Evolutionary conservation across 2,797 vertebrate genomes (phyloP).

Genomic region (Peromyscus melanophrys): DNA sequence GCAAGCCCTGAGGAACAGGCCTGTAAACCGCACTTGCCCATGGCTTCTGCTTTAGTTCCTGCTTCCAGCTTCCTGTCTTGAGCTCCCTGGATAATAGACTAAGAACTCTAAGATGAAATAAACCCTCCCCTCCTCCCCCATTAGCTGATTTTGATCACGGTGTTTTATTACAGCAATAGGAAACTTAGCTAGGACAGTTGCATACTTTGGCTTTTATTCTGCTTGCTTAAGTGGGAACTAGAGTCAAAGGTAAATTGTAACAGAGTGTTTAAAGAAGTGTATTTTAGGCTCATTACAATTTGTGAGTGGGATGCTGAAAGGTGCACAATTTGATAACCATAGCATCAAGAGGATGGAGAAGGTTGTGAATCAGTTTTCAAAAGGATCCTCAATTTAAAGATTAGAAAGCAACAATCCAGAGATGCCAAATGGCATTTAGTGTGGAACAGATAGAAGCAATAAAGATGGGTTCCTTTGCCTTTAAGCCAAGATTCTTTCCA

Average conservation of each 20-base stretch:
- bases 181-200: neutral
- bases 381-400: neutral
- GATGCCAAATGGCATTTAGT: neutral
- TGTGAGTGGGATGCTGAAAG: neutral
- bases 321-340: neutral
- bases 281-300: neutral
- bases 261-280: neutral
- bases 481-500: slow-evolving; percentile 33
- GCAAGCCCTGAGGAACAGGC: neutral
- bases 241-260: neutral
- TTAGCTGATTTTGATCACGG: neutral
- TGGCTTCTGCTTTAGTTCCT: neutral
- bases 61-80: neutral
- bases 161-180: neutral
- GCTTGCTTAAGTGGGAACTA: neutral
- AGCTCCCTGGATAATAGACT: neutral
- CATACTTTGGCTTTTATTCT: neutral
- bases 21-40: neutral
- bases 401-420: neutral
- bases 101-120: neutral
- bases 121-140: neutral
- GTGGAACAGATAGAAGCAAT: neutral
- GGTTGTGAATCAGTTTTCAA: neutral
- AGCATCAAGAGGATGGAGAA: neutral
- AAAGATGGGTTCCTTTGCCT: neutral